phyloP scores from a whole-genome alignment of 2,888 invertebrate species.

The Monochamus alternatus region DNA sequence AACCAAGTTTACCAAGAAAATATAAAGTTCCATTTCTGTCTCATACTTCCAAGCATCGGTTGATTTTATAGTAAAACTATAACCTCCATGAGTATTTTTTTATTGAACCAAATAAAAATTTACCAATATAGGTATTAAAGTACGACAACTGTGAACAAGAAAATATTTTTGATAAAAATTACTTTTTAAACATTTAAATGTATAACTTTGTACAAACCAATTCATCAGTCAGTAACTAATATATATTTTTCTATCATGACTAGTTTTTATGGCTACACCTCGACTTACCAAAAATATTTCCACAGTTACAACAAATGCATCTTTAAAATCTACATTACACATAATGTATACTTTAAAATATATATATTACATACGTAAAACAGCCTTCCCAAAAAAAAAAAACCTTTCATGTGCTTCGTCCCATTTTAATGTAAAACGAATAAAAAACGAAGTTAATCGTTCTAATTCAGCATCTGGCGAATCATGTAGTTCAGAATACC shows the following conservation, averaged over 20 bases:
- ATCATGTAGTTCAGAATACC: conserved; percentile 99
- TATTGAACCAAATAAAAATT: conserved; percentile 11
- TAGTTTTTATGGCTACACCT: background rate
- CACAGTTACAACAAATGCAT: background rate
- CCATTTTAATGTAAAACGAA: background rate
- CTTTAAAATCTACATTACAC: background rate
- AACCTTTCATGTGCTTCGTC: conserved; percentile 2
- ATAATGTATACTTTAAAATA: background rate
- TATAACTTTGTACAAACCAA: background rate
- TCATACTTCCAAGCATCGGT: no score
- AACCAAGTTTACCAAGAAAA: no score
- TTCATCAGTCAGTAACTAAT: background rate
- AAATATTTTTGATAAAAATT: background rate
- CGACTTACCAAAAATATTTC: background rate
- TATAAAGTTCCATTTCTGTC: no score
- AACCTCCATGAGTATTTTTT: background rate
- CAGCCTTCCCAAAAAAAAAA: conserved; percentile 17
- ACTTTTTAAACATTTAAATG: background rate
- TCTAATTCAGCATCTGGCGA: conserved; percentile 79
- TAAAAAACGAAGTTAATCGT: conserved; percentile 21
- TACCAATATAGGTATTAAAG: background rate
- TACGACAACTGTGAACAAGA: background rate
- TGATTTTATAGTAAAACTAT: background rate
- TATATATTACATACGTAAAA: conserved; percentile 8
- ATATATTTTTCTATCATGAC: conserved; percentile 4